These are phyloP conservation scores for Danio albolineatus DNA, from an alignment of 2,797 vertebrate species.

Conservation along the genomic window DNA sequence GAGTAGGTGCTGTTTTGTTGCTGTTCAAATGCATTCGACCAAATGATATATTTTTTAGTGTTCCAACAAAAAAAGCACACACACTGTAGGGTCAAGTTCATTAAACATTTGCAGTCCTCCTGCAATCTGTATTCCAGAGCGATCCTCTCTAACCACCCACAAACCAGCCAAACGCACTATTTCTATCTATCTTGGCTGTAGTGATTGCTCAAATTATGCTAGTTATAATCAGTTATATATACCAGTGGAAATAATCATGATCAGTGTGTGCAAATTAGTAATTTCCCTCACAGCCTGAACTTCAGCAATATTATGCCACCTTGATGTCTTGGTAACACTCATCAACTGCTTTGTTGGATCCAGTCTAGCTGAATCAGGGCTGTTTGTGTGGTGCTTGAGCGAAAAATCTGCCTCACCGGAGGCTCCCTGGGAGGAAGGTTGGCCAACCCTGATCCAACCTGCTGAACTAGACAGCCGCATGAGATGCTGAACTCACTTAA, in stretches of 20 bases:
- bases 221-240: background rate
- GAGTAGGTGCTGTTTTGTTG: no score
- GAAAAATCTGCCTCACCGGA: constrained; percentile 36
- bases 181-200: background rate
- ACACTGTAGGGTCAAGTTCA: background rate
- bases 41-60: no score
- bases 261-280: background rate
- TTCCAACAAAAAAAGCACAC: no score
- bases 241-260: background rate
- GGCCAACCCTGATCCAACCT: constrained; percentile 23
- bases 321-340: background rate
- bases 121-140: background rate
- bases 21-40: no score
- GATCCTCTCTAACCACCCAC: background rate
- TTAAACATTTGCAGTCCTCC: background rate
- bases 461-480: constrained; percentile 42
- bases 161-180: background rate
- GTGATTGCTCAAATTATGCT: background rate
- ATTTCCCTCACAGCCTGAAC: background rate
- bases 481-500: constrained; percentile 53
- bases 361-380: constrained; percentile 45
- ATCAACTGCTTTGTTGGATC: constrained; percentile 1
- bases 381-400: constrained; percentile 18
- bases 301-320: background rate
- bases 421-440: constrained; percentile 23